Percentiles rank a stretch among this genome's conserved stretches.
phyloP scores from a whole-genome alignment of 2,888 invertebrate genomes.

The Ormyrus nitidulus region DNA sequence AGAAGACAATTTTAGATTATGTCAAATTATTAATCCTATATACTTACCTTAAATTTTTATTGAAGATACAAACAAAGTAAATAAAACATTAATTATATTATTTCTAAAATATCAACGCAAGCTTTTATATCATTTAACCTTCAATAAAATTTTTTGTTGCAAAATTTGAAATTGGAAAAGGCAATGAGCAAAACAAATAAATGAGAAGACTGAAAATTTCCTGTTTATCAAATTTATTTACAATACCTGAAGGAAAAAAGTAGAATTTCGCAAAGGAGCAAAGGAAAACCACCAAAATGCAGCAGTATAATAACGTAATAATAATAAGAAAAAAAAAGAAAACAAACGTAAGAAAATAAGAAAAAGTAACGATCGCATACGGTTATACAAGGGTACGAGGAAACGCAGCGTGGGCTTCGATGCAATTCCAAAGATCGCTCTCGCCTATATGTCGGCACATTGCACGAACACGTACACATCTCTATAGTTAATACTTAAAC shows the following conservation, averaged over 20 bases:
- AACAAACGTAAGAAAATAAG: neutral
- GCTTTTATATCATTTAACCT: too few relatives aligned
- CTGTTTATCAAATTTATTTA: slow-evolving; percentile 60
- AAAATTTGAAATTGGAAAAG: too few relatives aligned
- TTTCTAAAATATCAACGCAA: too few relatives aligned
- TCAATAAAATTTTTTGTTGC: too few relatives aligned
- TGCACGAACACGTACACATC: neutral
- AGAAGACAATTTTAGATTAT: too few relatives aligned
- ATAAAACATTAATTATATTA: too few relatives aligned
- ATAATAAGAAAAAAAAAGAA: slow-evolving; percentile 15
- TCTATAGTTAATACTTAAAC: slow-evolving; percentile 22
- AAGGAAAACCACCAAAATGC: neutral
- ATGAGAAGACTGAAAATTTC: neutral
- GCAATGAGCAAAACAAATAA: too few relatives aligned
- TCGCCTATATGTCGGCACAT: neutral
- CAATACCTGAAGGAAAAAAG: slow-evolving; percentile 53
- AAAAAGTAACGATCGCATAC: neutral
- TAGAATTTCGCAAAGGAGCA: slow-evolving; percentile 41
- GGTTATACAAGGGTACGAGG: slow-evolving; percentile 1
- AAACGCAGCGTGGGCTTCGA: slow-evolving; percentile 9
- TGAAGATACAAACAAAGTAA: too few relatives aligned
- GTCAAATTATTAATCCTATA: too few relatives aligned
- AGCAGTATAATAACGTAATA: slow-evolving; percentile 19
- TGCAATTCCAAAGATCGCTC: slow-evolving; percentile 27
- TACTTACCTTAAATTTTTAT: too few relatives aligned